phyloP scores from a whole-genome alignment of 2,113 vertebrate species.

The Leptobrachium leishanense region DNA sequence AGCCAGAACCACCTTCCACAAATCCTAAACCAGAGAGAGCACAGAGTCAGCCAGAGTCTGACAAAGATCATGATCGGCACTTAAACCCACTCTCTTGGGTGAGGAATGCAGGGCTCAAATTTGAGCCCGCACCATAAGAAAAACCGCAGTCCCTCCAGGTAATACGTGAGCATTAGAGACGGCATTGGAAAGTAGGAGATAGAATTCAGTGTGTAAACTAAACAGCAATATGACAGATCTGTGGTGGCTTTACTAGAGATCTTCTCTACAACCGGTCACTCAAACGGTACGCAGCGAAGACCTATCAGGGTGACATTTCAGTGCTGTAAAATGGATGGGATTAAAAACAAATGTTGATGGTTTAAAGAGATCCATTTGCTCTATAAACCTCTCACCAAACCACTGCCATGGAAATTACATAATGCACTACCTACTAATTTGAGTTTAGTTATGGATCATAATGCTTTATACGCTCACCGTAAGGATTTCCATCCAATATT shows the following conservation, averaged over 20 bases:
- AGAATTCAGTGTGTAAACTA: constrained; percentile 25
- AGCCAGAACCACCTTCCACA: constrained; percentile 83
- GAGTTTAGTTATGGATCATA: too few relatives aligned
- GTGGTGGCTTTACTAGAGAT: constrained; percentile 28
- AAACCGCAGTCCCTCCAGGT: background rate
- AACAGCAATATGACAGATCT: constrained; percentile 43
- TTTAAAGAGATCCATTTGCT: too few relatives aligned
- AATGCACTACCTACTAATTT: too few relatives aligned
- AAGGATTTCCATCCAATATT: too few relatives aligned
- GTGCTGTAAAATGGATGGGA: constrained; percentile 9
- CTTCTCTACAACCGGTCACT: constrained; percentile 4
- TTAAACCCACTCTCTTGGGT: constrained; percentile 76
- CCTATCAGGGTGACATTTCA: background rate
- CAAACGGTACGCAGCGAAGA: background rate
- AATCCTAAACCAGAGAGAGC: constrained; percentile 94
- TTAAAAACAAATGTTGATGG: constrained; percentile 1
- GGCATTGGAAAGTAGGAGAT: constrained; percentile 1
- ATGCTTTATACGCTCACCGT: too few relatives aligned
- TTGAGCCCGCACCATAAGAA: constrained; percentile 70
- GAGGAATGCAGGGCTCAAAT: constrained; percentile 80
- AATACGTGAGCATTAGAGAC: constrained; percentile 5
- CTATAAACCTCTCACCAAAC: too few relatives aligned
- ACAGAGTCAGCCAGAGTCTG: constrained; percentile 95
- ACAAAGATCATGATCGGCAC: constrained; percentile 85
- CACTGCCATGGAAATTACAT: too few relatives aligned